A percentile compares a stretch with the other conserved stretches of the same genome.
Conservation (phyloP, 2,113 vertebrate species). For the Chaetura pelagica region DNA sequence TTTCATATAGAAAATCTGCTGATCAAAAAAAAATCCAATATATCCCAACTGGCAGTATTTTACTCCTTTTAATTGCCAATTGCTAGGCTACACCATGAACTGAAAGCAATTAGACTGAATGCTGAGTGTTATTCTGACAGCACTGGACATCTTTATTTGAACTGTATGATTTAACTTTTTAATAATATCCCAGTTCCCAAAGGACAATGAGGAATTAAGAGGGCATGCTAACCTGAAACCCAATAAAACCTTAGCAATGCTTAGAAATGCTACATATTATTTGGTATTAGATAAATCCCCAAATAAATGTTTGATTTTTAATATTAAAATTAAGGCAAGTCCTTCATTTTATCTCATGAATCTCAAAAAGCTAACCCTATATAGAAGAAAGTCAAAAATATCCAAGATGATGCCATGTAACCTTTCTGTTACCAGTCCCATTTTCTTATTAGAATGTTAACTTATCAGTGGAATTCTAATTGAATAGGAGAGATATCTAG, state of each 20-base stretch:
- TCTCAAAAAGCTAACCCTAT: neutral
- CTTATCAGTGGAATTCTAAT: neutral
- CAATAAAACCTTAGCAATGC: neutral
- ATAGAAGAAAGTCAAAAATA: neutral
- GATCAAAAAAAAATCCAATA: neutral
- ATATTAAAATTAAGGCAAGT: neutral
- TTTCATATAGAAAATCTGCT: neutral
- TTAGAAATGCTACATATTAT: neutral
- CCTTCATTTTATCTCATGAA: neutral
- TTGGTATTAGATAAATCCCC: neutral
- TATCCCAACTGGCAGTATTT: neutral
- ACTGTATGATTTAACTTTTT: neutral
- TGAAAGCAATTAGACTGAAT: neutral
- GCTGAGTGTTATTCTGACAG: neutral
- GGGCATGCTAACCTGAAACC: neutral
- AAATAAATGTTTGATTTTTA: neutral
- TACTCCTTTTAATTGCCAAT: neutral
- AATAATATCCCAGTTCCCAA: neutral
- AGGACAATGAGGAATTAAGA: neutral
- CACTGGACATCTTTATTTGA: slow-evolving; percentile 3
- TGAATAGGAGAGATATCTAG: neutral
- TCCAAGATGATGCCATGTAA: neutral
- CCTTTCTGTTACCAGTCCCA: neutral
- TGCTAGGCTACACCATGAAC: neutral
- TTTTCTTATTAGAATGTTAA: neutral